A percentile compares a stretch with the other conserved stretches of the same genome.
phyloP scores from a whole-genome alignment of 2,113 vertebrate genomes.

The Morone saxatilis region DNA sequence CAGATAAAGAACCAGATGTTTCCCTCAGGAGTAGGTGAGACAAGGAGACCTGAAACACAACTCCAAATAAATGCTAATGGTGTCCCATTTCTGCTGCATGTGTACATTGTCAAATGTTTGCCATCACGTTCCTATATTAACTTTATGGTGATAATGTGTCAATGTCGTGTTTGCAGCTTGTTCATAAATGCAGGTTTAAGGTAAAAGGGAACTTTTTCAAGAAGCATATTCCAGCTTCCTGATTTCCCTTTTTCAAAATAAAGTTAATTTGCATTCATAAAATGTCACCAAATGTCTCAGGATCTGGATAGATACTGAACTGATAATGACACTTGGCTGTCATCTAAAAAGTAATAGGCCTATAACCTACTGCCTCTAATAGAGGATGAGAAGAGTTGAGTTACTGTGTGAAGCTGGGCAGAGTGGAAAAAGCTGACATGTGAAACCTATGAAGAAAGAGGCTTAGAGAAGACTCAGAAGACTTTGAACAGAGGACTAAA shows the following conservation, averaged over 20 bases:
- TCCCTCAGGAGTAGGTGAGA: neutral
- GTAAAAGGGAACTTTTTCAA: neutral
- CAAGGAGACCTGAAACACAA: neutral
- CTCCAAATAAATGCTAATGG: too few species aligned
- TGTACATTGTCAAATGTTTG: neutral
- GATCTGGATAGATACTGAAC: neutral
- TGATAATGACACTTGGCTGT: constrained; percentile 15
- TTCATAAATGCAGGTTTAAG: neutral
- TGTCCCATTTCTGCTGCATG: neutral
- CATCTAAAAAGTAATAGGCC: constrained; percentile 14
- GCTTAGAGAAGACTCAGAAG: constrained; percentile 41
- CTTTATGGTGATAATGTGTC: neutral
- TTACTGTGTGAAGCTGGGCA: constrained; percentile 14
- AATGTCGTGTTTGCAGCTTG: neutral
- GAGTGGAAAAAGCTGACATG: constrained; percentile 59
- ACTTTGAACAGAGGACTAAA: constrained; percentile 31
- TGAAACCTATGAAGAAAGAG: constrained; percentile 53
- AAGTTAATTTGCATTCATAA: neutral
- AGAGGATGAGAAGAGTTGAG: constrained; percentile 40
- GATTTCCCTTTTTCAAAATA: neutral
- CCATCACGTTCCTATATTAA: neutral
- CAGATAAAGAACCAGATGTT: neutral
- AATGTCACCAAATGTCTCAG: neutral
- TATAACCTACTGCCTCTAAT: constrained; percentile 4
- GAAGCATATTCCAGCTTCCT: neutral